Evolutionary conservation across 1,140 invertebrate genomes (phyloP), one percentile per base, ranked within the genome.

Genomic region (Drosophila ficusphila): DNA sequence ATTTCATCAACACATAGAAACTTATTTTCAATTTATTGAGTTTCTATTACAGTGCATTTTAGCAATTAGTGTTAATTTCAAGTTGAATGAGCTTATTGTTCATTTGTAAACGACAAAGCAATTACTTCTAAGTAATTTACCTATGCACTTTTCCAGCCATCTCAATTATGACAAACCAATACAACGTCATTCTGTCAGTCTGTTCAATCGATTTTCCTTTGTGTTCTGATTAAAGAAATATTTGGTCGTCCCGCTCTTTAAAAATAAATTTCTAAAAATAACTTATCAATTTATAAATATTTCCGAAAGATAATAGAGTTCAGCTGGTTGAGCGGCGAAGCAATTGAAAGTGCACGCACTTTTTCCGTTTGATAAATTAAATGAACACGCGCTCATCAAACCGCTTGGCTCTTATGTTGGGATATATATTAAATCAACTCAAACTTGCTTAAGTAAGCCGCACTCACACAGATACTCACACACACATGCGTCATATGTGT

Each of bases 321-420:
- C 33, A 25, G 9, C 4, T 11, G 9, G 6, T 2, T 12, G 56
- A 57, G 51, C 38, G 31, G 21, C 16, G 19, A 21, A n/a, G 16
- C 21, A n/a, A 38, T 29, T 27, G 23, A 47, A 16, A 29, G 25
- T 42, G 44, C 56, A 62, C 70, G 70, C 56, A 62, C 67, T 72
- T 61, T 71, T 41, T 47, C 47, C 68, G 71, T 72, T 71, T 72
- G 33, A 39, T 53, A 44, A 82, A 73, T 76, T 76, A 67, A 82
- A 73, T 82, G 69, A 69, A 69, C 62, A 56, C 70, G 71, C 60
- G 51, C 51, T 75, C 52, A 67, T 75, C 71, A 65, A 57, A 56
- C 58, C 31, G 27, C 52, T 58, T 23, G 47, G 29, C 34, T 49
- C 25, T 47, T 38, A 23, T 38, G 61, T 25, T 12, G 31, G 36